Conservation (phyloP, 2,797 vertebrate genomes). For the Neopelma chrysocephalum region DNA sequence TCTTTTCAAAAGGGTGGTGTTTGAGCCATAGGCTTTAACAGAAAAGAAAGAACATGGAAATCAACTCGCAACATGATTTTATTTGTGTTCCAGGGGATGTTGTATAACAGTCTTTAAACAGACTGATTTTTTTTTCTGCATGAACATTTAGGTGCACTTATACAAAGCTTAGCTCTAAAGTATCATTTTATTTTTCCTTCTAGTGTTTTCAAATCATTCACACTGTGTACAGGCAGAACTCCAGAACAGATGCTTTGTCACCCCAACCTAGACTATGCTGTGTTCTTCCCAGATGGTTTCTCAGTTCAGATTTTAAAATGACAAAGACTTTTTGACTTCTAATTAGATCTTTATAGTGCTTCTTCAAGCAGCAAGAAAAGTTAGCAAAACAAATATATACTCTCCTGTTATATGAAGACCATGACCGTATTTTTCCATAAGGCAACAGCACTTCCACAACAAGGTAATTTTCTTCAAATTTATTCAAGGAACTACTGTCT, state of each 20-base stretch:
- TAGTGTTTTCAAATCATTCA: neutral
- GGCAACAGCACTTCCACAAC: neutral
- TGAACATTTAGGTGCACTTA: neutral
- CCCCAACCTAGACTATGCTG: neutral
- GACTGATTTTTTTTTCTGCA: neutral
- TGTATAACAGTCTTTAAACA: neutral
- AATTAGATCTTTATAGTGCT: neutral
- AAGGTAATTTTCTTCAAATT: conserved; percentile 13
- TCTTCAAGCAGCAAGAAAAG: neutral
- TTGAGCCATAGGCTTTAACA: neutral
- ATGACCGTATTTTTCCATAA: neutral
- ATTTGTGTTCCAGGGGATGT: neutral
- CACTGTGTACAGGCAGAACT: neutral
- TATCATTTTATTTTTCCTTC: neutral
- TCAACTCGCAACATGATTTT: neutral
- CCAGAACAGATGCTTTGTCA: conserved; percentile 3
- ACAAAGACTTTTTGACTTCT: neutral
- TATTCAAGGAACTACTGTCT: neutral
- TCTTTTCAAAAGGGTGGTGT: neutral
- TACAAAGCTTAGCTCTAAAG: neutral
- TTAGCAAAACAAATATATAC: neutral
- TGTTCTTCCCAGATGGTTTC: neutral
- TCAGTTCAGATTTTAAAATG: neutral
- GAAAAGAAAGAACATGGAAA: neutral
- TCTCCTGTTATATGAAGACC: neutral